Base-by-base conservation (phyloP, 2,113 vertebrate species). In the Elephas maximus region DNA sequence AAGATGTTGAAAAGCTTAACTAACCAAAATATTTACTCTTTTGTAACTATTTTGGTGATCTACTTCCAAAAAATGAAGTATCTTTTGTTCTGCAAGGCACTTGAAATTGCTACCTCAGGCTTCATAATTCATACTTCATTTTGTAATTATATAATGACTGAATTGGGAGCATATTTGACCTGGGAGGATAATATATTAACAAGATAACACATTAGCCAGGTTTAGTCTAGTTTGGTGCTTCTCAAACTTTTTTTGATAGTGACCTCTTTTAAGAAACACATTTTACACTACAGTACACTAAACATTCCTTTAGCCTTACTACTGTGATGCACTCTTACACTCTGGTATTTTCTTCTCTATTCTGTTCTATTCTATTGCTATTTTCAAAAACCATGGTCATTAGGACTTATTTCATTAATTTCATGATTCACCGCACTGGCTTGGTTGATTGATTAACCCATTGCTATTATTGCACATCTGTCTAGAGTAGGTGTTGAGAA, bases 91-190 rank as follows among this genome's bases (percentile, higher is more conserved):
- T 41, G 26, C 41, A 93, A 8, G 1, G 44, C 26, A 60, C 45
- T 60, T 91, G n/a, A 44, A 94, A 45, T 79, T 60, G 30, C 23
- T 67, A 37, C 18, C 30, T 93, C 60, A 51, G 51, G 93, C 23
- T n/a, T 88, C 10, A 71, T 6, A 57, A 63, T 89, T 93, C 85
- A 65, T 5, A 57, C 71, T 89, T 94, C 85, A 65, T 82, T 94
- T 80, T 67, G 9, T 88, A 88, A 67, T 82, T 85, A 51, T 9
- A 4, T 30, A n/a, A 14, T 48, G 67, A 86, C 33, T 74, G 51
- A 26, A 44, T 63, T 67, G 53, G 69, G 53, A 57, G 60, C 33
- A 15, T 69, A 6, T 45, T 12, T 63, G 65, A 63, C 77, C 30
- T 91, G 86, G 57, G 10, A 23, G 53, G 78, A 41, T 78, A 30